A percentile compares a stretch with the other conserved stretches of the same genome.
These are phyloP conservation scores for Aleiodes leptofemur DNA, from an alignment of 2,888 invertebrate genomes.

Conservation along the genomic window DNA sequence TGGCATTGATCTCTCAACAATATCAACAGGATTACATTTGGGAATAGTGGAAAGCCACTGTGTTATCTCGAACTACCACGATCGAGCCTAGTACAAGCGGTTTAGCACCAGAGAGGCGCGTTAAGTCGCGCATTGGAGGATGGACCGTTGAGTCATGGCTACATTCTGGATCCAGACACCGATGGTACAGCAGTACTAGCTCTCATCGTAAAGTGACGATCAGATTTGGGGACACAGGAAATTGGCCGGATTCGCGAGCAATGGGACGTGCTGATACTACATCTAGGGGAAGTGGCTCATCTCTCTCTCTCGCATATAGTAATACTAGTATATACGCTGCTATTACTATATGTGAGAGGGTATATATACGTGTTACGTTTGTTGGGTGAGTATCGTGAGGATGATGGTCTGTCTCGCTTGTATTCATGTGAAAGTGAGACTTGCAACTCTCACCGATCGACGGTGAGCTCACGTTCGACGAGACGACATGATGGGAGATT, in stretches of 20 bases:
- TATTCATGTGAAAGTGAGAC: conserved; percentile 11
- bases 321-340: no score
- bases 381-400: conserved; percentile 59
- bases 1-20: background rate
- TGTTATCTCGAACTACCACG: conserved; percentile 38
- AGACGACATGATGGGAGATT: conserved; percentile 29
- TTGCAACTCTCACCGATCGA: conserved; percentile 3
- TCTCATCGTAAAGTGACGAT: conserved; percentile 75
- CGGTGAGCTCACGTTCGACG: conserved; percentile 27
- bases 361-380: conserved; percentile 48
- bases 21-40: conserved; percentile 22
- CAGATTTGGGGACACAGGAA: conserved; percentile 71
- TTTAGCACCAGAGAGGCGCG: conserved; percentile 33
- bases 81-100: conserved; percentile 38
- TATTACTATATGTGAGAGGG: background rate
- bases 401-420: conserved; percentile 28
- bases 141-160: conserved; percentile 15
- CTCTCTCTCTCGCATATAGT: background rate
- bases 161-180: conserved; percentile 30
- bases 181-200: conserved; percentile 56
- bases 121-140: conserved; percentile 27
- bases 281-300: conserved; percentile 50
- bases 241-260: conserved; percentile 74
- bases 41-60: conserved; percentile 31
- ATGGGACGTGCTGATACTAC: conserved; percentile 74